Evolutionary conservation across 2,888 invertebrate species (phyloP).

Genomic region (Cetonia aurata): DNA sequence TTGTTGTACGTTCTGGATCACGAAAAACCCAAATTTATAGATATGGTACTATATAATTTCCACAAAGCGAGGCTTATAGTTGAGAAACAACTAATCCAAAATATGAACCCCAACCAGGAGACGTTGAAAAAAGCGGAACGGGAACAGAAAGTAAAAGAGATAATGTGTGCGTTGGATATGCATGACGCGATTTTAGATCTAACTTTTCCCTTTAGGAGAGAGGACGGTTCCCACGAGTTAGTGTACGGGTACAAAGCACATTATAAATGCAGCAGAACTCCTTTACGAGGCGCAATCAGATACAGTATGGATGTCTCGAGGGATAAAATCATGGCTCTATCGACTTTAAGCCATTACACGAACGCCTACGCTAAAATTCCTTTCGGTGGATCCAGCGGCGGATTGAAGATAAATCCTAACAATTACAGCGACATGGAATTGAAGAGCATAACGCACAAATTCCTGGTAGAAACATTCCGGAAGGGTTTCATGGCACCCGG

Average conservation of each 20-base stretch:
- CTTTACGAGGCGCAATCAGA: constrained; percentile 65
- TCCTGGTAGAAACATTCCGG: constrained; percentile 77
- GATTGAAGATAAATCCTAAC: constrained; percentile 80
- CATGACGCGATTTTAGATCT: constrained; percentile 77
- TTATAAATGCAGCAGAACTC: constrained; percentile 80
- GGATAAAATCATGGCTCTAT: constrained; percentile 84
- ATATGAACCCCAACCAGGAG: constrained; percentile 63
- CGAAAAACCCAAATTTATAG: constrained; percentile 70
- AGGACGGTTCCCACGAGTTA: constrained; percentile 78
- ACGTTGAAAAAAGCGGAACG: constrained; percentile 70
- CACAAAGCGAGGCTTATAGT: constrained; percentile 71
- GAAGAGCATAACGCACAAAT: constrained; percentile 80
- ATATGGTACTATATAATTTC: constrained; percentile 79
- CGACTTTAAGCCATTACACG: constrained; percentile 87
- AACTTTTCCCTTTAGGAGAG: constrained; percentile 78
- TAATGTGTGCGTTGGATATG: constrained; percentile 74
- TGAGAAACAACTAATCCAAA: constrained; percentile 70
- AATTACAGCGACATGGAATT: constrained; percentile 79
- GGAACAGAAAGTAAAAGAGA: constrained; percentile 74
- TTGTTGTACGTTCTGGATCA: constrained; percentile 25
- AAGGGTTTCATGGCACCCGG: constrained; percentile 72
- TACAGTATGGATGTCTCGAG: constrained; percentile 68
- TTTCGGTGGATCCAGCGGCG: constrained; percentile 83
- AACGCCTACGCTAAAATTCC: constrained; percentile 86
- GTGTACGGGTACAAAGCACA: constrained; percentile 80